A percentile compares a stretch with the other conserved stretches of the same genome.
phyloP scores from a whole-genome alignment of 2,888 invertebrate genomes.

The Tinea semifulvella region DNA sequence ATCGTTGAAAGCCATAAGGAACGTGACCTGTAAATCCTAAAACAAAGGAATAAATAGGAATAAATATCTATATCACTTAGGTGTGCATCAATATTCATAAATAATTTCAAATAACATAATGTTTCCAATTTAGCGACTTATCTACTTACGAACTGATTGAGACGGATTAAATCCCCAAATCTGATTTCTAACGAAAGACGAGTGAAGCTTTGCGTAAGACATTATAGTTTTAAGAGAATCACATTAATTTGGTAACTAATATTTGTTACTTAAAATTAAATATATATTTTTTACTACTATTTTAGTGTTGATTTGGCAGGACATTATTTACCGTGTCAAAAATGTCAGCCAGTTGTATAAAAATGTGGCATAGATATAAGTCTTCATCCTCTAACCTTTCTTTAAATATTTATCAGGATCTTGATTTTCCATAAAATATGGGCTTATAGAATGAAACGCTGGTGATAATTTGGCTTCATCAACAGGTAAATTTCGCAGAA shows the following conservation, averaged over 20 bases:
- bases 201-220: constrained; percentile 50
- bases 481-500: constrained; percentile 67
- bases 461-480: constrained; percentile 69
- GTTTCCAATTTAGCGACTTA: background rate
- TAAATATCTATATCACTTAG: constrained; percentile 9
- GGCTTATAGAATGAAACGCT: constrained; percentile 67
- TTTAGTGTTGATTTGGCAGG: too few species aligned
- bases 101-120: background rate
- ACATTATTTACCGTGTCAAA: too few species aligned
- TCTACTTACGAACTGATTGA: constrained; percentile 43
- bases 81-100: constrained; percentile 12
- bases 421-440: constrained; percentile 72
- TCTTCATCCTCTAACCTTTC: constrained; percentile 55
- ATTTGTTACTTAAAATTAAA: too few species aligned
- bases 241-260: too few species aligned
- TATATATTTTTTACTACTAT: too few species aligned
- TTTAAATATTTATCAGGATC: constrained; percentile 71
- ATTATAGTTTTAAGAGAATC: too few species aligned
- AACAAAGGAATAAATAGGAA: constrained; percentile 18
- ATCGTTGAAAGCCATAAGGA: constrained; percentile 71
- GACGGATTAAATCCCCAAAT: constrained; percentile 57
- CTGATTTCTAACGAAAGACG: constrained; percentile 51
- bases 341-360: too few species aligned
- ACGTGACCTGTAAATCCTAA: constrained; percentile 73
- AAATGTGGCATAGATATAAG: too few species aligned